A percentile compares a stretch with the other conserved stretches of the same genome.
Evolutionary conservation across 2,888 invertebrate genomes (phyloP).

Genomic region (Plagiodera versicolora): DNA sequence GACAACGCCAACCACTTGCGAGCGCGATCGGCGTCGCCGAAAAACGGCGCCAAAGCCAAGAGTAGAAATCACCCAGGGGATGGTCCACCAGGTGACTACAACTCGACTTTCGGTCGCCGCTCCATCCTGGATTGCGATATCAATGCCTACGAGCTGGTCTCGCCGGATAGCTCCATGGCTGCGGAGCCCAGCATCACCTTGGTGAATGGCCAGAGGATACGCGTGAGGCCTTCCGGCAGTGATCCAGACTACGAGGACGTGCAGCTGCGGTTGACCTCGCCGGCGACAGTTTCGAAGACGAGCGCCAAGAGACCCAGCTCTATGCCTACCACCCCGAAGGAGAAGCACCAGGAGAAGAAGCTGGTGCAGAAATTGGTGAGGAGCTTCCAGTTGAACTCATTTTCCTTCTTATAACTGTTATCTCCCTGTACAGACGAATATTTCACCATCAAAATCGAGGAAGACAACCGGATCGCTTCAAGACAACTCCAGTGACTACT

Average conservation of each 20-base stretch:
- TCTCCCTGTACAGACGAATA: slow-evolving; percentile 2
- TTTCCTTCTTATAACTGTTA: not conserved
- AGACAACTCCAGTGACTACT: slow-evolving; percentile 41
- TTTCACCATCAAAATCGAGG: slow-evolving; percentile 21
- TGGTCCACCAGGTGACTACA: slow-evolving; percentile 34
- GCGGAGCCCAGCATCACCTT: slow-evolving; percentile 45
- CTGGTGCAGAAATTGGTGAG: too few species aligned
- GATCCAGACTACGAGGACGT: slow-evolving; percentile 48
- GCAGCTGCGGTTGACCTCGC: slow-evolving; percentile 37
- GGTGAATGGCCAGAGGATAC: slow-evolving; percentile 53
- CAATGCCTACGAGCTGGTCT: slow-evolving; percentile 81
- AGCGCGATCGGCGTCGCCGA: slow-evolving; percentile 56
- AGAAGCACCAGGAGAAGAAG: slow-evolving; percentile 11
- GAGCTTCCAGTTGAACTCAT: too few species aligned
- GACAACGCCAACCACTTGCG: slow-evolving; percentile 45
- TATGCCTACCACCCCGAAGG: slow-evolving; percentile 14
- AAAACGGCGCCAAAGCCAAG: too few species aligned
- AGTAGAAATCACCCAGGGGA: too few species aligned
- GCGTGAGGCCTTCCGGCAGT: slow-evolving; percentile 48
- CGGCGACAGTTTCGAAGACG: slow-evolving; percentile 35
- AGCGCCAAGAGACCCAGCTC: slow-evolving; percentile 7
- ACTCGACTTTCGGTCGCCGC: slow-evolving; percentile 55
- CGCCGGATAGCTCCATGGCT: slow-evolving; percentile 49
- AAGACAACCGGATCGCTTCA: slow-evolving; percentile 26
- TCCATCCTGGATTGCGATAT: slow-evolving; percentile 83